These are phyloP conservation scores for Chloropsis cyanopogon DNA, from an alignment of 2,113 vertebrate genomes.

Conservation along the genomic window DNA sequence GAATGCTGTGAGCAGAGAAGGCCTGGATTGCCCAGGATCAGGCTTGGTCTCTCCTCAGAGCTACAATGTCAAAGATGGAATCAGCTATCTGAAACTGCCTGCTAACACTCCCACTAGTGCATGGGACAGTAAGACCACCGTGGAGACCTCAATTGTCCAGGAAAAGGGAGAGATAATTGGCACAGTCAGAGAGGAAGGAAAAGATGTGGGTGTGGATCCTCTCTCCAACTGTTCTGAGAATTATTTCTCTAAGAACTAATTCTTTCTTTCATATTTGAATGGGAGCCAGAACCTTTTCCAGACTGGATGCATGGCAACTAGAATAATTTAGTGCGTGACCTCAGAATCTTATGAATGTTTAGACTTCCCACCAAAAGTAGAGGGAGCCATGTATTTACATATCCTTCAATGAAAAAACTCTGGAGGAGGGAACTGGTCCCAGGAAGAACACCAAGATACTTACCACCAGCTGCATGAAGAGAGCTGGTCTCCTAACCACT, in stretches of 20 bases:
- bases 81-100: neutral
- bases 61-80: neutral
- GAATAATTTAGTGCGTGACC: neutral
- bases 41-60: neutral
- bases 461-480: neutral
- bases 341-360: slow-evolving; percentile 3
- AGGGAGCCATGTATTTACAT: neutral
- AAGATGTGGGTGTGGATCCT: slow-evolving; percentile 57
- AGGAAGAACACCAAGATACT: neutral
- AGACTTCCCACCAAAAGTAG: neutral
- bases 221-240: slow-evolving; percentile 41
- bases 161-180: slow-evolving; percentile 16
- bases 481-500: neutral
- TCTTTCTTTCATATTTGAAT: slow-evolving; percentile 49
- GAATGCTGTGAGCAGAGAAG: neutral
- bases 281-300: slow-evolving; percentile 13
- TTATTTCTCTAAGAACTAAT: slow-evolving; percentile 30
- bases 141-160: neutral
- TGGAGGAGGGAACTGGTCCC: neutral
- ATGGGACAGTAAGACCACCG: neutral
- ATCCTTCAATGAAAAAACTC: neutral
- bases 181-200: slow-evolving; percentile 40
- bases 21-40: neutral
- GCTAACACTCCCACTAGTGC: neutral
- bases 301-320: slow-evolving; percentile 9